Conservation (phyloP, 1,140 invertebrate species). For the Calycopis cecrops region DNA sequence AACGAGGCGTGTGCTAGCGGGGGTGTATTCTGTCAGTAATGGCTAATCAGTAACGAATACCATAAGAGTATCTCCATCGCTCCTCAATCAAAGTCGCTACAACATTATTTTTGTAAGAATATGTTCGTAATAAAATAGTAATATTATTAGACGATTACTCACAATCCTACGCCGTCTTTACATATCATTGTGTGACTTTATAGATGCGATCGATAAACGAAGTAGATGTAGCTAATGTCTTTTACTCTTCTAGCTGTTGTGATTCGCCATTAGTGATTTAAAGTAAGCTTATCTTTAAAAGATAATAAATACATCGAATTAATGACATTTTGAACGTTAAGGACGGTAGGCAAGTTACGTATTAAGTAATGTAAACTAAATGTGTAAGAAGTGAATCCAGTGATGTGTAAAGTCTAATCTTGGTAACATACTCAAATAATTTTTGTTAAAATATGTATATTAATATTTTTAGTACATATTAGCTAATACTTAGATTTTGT, state of each 20-base stretch:
- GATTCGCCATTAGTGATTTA: conserved; percentile 47
- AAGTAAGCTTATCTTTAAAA: conserved; percentile 28
- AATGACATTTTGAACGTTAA: conserved; percentile 39
- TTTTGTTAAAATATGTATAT: too few species aligned
- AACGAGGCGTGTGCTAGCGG: neutral
- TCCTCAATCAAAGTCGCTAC: neutral
- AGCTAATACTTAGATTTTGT: too few species aligned
- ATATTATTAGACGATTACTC: neutral
- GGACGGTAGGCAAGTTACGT: conserved; percentile 14
- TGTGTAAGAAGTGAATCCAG: neutral
- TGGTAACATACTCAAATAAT: too few species aligned
- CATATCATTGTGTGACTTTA: conserved; percentile 70
- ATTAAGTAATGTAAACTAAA: conserved; percentile 3
- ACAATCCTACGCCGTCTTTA: conserved; percentile 48
- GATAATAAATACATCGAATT: conserved; percentile 63
- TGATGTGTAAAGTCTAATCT: too few species aligned
- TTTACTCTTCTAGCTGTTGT: conserved; percentile 53
- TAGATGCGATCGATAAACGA: conserved; percentile 27
- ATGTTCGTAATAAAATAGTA: conserved; percentile 1
- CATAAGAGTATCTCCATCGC: neutral
- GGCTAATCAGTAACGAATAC: conserved; percentile 4
- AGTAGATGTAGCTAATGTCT: conserved; percentile 39
- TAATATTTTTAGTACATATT: too few species aligned
- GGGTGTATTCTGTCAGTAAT: conserved; percentile 1
- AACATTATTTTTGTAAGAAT: conserved; percentile 4